Evolutionary conservation across 2,113 vertebrate species (phyloP).

Genomic region (Atrichornis clamosus): DNA sequence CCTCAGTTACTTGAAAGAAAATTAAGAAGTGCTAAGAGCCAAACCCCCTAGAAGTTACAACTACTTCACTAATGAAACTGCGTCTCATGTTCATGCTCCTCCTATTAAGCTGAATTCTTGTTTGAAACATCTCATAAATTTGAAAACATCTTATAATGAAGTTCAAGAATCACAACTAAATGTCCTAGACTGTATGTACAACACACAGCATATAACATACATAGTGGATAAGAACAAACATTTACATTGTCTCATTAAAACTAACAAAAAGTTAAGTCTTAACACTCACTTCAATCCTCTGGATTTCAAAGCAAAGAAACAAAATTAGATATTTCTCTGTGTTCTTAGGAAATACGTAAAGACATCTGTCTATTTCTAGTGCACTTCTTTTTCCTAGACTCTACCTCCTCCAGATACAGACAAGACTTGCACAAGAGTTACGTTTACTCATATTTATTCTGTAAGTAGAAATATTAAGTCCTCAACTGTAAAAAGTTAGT

Average conservation of each 20-base stretch:
- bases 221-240: neutral
- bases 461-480: neutral
- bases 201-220: neutral
- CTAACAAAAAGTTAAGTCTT: neutral
- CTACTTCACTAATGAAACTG: neutral
- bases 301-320: neutral
- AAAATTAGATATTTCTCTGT: neutral
- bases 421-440: neutral
- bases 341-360: neutral
- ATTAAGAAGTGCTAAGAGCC: neutral
- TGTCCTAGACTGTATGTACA: neutral
- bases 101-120: neutral
- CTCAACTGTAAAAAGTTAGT: neutral
- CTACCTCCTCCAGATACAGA: neutral
- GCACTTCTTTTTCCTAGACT: neutral
- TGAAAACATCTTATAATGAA: neutral
- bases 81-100: neutral
- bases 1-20: neutral
- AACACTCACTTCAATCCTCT: neutral
- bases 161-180: rapidly evolving
- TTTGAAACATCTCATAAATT: neutral
- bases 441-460: neutral
- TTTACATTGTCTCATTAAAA: neutral
- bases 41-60: neutral
- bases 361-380: neutral